These are phyloP conservation scores for Tribolium castaneum DNA, from an alignment of 1,140 invertebrate species.

Conservation along the genomic window DNA sequence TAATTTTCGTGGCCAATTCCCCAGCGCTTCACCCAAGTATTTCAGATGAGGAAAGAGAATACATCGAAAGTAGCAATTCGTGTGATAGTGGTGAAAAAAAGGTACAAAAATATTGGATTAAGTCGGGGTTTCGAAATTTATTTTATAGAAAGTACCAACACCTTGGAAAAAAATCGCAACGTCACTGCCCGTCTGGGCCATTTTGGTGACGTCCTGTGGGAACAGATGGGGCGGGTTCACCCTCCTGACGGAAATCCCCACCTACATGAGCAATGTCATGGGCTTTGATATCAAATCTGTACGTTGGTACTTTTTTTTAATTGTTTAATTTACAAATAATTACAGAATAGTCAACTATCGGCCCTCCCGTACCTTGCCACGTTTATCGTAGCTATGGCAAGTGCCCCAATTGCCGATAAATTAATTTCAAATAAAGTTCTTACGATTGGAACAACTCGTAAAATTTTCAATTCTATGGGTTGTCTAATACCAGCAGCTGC, in stretches of 20 bases:
- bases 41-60: slow-evolving; percentile 69
- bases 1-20: slow-evolving; percentile 72
- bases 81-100: background rate
- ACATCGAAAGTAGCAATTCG: slow-evolving; percentile 67
- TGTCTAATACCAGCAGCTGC: slow-evolving; percentile 70
- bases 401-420: slow-evolving; percentile 72
- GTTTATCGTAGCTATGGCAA: slow-evolving; percentile 63
- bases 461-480: slow-evolving; percentile 61
- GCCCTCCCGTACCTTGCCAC: background rate
- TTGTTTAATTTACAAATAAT: slow-evolving; percentile 45
- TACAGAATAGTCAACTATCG: slow-evolving; percentile 67
- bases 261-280: slow-evolving; percentile 86
- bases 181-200: slow-evolving; percentile 83
- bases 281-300: slow-evolving; percentile 76
- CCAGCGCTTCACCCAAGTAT: slow-evolving; percentile 73
- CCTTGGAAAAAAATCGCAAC: slow-evolving; percentile 83
- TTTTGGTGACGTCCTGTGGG: slow-evolving; percentile 83
- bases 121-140: background rate
- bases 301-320: slow-evolving; percentile 75
- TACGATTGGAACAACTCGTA: slow-evolving; percentile 62
- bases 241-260: slow-evolving; percentile 89
- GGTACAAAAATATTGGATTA: background rate
- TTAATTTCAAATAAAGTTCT: slow-evolving; percentile 68
- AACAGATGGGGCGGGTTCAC: slow-evolving; percentile 95
- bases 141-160: slow-evolving; percentile 58